These are phyloP conservation scores for Wiebesia pumilae DNA, from an alignment of 1,140 invertebrate species.

Conservation along the genomic window DNA sequence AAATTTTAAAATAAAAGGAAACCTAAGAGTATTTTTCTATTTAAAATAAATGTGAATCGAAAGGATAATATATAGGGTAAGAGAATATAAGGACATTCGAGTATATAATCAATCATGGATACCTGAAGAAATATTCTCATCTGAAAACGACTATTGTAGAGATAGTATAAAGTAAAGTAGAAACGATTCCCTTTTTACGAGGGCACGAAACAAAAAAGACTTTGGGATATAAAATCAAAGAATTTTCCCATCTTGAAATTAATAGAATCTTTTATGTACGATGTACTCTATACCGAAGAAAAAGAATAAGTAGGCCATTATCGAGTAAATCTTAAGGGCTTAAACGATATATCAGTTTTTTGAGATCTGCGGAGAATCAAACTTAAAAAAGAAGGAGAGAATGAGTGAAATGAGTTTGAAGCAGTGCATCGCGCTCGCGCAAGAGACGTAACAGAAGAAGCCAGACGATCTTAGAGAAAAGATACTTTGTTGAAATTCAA, in stretches of 20 bases:
- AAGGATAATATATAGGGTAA: neutral
- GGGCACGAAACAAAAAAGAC: slow-evolving; percentile 1
- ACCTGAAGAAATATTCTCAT: neutral
- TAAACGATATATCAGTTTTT: slow-evolving; percentile 7
- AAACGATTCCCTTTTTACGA: slow-evolving; percentile 15
- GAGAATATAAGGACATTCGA: neutral
- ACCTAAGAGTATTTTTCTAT: neutral
- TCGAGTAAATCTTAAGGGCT: slow-evolving; percentile 10
- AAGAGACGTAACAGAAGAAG: slow-evolving; percentile 16
- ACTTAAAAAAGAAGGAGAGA: neutral
- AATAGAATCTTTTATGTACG: slow-evolving; percentile 12
- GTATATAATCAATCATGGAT: neutral
- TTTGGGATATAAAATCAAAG: slow-evolving; percentile 15
- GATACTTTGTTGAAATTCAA: slow-evolving; percentile 47
- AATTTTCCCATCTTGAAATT: neutral
- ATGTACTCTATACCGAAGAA: neutral
- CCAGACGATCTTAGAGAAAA: slow-evolving; percentile 41
- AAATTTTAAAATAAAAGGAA: neutral
- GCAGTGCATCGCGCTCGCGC: slow-evolving; percentile 1
- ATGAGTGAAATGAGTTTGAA: neutral
- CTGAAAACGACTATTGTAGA: neutral
- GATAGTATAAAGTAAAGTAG: neutral
- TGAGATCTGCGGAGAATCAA: slow-evolving; percentile 10
- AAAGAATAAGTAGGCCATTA: slow-evolving; percentile 42
- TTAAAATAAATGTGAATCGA: neutral